Base-by-base conservation (phyloP, 2,797 vertebrate genomes). In the Scolopax bukidnonensis region DNA sequence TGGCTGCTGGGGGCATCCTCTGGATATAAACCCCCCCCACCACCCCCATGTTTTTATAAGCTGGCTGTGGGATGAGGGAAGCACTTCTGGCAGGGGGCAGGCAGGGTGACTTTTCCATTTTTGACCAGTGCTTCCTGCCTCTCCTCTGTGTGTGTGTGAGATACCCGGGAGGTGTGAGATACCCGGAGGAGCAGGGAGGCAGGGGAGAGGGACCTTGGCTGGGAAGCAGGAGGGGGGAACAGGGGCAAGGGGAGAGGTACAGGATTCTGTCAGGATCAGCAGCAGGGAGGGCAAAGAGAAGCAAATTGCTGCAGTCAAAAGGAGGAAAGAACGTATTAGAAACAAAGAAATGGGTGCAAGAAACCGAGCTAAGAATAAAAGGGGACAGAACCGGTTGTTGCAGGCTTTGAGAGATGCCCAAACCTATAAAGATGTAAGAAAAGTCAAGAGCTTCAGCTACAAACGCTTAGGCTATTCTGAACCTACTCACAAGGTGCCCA, bases 61-160 rank as follows among this genome's bases (percentile, higher is more conserved):
- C 47, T 30, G 47, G 51, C 33, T n/a, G 53, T 47, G 33, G 59
- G 32, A 18, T 15, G 30, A 91, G 78, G 70, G 71, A 95, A 79
- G 41, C 54, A 81, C 32, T 92, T 63, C 64, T 84, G 71, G 71
- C 63, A n/a, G 11, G 1, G 83, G 69, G 84, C 92, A 89, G 3
- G 2, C 3, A 0, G 78, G 90, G 90, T 83, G 81, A 94, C 81
- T 81, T 75, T 47, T 75, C 67, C 74, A 81, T 90, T 89, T 89
- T 50, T 18, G 32, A 59, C 14, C 54, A n/a, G 41, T 7, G 41
- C 24, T 91, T 76, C 85, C 86, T 75, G 69, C 12, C 50, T 79
- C 36, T 84, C 28, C 30, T 60, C 51, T 53, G 27, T 7, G 23
- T 38, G 23, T 14, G 24, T 60, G 57, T 38, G 57, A 36, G 33